Percentiles rank a stretch among this genome's conserved stretches.
Conservation (phyloP, 2,888 invertebrate species). For the Dorcus parallelipipedus region DNA sequence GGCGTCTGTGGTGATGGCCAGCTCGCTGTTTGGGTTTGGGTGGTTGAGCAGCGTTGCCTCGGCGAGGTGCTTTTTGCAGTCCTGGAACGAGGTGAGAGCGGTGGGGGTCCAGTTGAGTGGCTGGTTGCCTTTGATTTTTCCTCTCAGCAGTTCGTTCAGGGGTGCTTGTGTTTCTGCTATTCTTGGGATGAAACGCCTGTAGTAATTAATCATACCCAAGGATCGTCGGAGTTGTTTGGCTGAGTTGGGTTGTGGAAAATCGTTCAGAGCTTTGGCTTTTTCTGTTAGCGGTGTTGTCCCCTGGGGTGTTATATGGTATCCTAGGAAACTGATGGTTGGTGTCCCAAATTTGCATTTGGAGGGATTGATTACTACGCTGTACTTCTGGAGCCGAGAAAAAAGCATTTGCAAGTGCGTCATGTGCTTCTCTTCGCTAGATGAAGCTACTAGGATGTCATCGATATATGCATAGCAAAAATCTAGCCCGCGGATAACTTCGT, state of each 20-base stretch:
- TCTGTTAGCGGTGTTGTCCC: too few relatives aligned
- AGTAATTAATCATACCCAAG: conserved; percentile 41
- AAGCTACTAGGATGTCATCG: too few relatives aligned
- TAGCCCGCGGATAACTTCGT: too few relatives aligned
- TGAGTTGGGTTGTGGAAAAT: too few relatives aligned
- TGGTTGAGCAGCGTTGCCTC: conserved; percentile 18
- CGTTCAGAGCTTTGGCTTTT: too few relatives aligned
- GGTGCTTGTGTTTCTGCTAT: conserved; percentile 39
- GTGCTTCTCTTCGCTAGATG: conserved; percentile 24
- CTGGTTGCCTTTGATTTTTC: too few relatives aligned
- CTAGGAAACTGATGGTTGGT: conserved; percentile 7
- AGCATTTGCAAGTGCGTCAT: conserved; percentile 27
- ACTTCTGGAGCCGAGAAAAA: conserved; percentile 27
- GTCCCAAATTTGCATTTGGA: conserved; percentile 35
- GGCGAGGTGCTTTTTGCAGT: conserved; percentile 14
- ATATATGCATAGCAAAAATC: too few relatives aligned
- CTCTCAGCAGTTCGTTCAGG: conserved; percentile 30
- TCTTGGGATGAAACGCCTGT: conserved; percentile 37
- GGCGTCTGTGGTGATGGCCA: not conserved
- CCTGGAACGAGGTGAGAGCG: not conserved
- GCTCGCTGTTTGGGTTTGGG: conserved; percentile 1
- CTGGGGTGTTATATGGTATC: too few relatives aligned
- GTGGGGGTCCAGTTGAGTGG: too few relatives aligned
- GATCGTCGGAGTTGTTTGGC: conserved; percentile 32
- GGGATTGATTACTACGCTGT: conserved; percentile 33